Percentiles rank a stretch among this genome's conserved stretches.
Conservation (phyloP, 2,888 invertebrate species). For the Troides helena region DNA sequence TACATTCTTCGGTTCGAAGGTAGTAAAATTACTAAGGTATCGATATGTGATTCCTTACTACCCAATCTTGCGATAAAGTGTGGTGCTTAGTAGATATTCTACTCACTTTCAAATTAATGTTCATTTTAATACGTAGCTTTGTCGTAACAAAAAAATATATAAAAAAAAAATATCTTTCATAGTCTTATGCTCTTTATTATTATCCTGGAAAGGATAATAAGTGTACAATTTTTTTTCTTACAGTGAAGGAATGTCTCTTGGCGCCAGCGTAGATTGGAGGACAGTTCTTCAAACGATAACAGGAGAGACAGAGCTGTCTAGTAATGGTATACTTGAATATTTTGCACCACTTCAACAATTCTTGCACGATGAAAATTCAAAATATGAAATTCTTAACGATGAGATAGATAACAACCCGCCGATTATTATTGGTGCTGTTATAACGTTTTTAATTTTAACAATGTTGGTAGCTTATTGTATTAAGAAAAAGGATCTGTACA, state of each 20-base stretch:
- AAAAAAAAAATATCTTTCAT: too few relatives aligned
- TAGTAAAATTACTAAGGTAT: too few relatives aligned
- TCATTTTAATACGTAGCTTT: too few relatives aligned
- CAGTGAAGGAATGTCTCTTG: slow-evolving; percentile 71
- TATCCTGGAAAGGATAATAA: too few relatives aligned
- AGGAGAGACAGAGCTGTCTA: slow-evolving; percentile 66
- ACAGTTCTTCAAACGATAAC: slow-evolving; percentile 66
- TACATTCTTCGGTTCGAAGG: too few relatives aligned
- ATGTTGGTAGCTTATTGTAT: slow-evolving; percentile 66
- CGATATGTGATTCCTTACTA: too few relatives aligned
- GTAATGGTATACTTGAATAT: slow-evolving; percentile 64
- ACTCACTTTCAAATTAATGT: too few relatives aligned
- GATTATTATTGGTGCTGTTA: slow-evolving; percentile 63
- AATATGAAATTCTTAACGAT: slow-evolving; percentile 44
- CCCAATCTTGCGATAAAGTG: too few relatives aligned
- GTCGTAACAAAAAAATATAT: too few relatives aligned
- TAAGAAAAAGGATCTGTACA: slow-evolving; percentile 58
- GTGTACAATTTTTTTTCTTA: slow-evolving; percentile 21
- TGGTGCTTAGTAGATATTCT: too few relatives aligned
- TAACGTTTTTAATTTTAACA: slow-evolving; percentile 55
- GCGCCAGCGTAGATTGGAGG: slow-evolving; percentile 70
- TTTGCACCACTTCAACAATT: slow-evolving; percentile 58
- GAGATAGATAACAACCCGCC: slow-evolving; percentile 68
- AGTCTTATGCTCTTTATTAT: too few relatives aligned
- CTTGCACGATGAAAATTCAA: slow-evolving; percentile 54